Base-by-base conservation (phyloP, 2,888 invertebrate species). In the Tiliacea aurago region DNA sequence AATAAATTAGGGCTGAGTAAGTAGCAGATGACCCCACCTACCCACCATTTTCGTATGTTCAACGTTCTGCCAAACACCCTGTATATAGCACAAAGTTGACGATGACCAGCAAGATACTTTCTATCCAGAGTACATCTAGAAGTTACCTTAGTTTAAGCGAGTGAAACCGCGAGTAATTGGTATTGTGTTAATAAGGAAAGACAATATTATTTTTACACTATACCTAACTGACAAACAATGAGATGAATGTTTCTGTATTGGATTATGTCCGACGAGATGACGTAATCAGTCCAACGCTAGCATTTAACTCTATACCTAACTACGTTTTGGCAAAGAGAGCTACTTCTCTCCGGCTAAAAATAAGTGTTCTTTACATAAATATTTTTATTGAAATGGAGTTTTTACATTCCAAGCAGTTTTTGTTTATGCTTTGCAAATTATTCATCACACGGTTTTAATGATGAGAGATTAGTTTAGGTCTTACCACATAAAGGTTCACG, bases 261-360 rank as follows among this genome's bases (percentile, higher is more conserved):
- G 9, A 70, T 66, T 53, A 53, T 49, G 33, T n/a, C 23, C 7
- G 11, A 13, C 18, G 18, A 49, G n/a, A 4, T 78, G 45, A 78
- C 55, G 64, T 51, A 51, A 77, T 45, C 61, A 33, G 18, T n/a
- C 18, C 20, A 59, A 59, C 53, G 33, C 43, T 33, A 41, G 28
- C 33, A 49, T 73, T 73, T 55, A 51, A 3, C 37, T 28, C 1
- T 53, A 58, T 13, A n/a, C n/a, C n/a, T n/a, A 28, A 1, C 4
- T n/a, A 67, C 41, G 20, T 69, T 78, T 78, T 83, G 78, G 83
- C 78, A 78, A 78, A 61, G 59, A 79, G n/a, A 45, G 28, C 47
- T 49, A 55, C 49, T 53, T 64, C 47, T 81, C n/a, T 49, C 20
- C 28, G 13, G 13, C 56, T 82, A 82, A 82, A 78, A 78, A 78